Evolutionary conservation across 1,140 invertebrate species (phyloP).

Genomic region (Limonius californicus): DNA sequence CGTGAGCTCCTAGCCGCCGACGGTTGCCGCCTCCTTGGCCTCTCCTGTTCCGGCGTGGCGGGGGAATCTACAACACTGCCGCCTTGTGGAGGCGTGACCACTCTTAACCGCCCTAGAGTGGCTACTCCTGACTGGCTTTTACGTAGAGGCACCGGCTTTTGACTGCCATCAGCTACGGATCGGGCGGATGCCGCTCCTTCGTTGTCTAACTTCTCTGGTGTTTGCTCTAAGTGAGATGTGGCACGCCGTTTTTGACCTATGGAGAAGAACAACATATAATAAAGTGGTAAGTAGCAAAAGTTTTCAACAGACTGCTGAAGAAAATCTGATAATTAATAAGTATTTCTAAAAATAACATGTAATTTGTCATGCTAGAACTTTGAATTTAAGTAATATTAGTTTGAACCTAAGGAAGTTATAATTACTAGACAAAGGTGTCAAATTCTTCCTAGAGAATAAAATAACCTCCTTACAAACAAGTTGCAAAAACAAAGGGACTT

Average conservation of each 20-base stretch:
- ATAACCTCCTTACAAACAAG: not conserved
- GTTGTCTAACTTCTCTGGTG: conserved; percentile 43
- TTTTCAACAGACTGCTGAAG: no score
- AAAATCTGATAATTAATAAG: no score
- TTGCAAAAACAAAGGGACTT: not conserved
- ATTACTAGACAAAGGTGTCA: not conserved
- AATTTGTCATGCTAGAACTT: no score
- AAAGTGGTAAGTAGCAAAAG: no score
- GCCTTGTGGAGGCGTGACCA: conserved; percentile 48
- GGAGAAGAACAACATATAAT: no score
- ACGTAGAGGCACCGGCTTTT: conserved; percentile 40
- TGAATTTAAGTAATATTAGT: no score
- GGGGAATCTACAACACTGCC: conserved; percentile 42
- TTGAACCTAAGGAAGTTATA: no score
- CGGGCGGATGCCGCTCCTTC: conserved; percentile 41
- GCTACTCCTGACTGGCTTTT: conserved; percentile 48
- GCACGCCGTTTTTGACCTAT: conserved; percentile 40
- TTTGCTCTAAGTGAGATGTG: conserved; percentile 44
- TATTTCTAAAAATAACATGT: no score
- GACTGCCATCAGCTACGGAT: conserved; percentile 40
- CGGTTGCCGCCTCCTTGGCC: conserved; percentile 40
- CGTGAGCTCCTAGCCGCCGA: conserved; percentile 41
- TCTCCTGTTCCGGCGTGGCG: conserved; percentile 45
- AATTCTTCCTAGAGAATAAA: not conserved
- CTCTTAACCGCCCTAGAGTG: conserved; percentile 57